Evolutionary conservation across 1,140 invertebrate genomes (phyloP).

Genomic region (Globodera rostochiensis): DNA sequence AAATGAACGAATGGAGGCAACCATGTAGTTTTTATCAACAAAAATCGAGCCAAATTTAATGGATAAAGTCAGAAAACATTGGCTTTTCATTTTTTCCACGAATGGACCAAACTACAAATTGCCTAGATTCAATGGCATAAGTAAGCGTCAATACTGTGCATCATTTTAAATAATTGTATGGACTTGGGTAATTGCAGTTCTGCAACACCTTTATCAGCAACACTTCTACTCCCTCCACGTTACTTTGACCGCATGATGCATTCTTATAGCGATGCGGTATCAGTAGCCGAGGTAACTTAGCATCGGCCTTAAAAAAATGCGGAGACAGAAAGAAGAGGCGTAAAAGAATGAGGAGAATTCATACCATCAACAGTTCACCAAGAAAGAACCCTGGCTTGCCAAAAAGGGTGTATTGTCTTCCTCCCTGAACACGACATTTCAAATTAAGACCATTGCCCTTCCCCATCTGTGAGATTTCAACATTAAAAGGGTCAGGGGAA

Average conservation of each 20-base stretch:
- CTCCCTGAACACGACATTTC: background rate
- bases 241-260: background rate
- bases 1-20: too few species aligned
- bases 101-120: background rate
- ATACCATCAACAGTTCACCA: slow-evolving; percentile 7
- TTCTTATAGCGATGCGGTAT: background rate
- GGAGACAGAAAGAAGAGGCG: too few species aligned
- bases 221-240: background rate
- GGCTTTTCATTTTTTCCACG: too few species aligned
- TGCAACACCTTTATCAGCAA: background rate
- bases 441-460: background rate
- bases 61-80: too few species aligned
- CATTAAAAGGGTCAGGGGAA: too few species aligned
- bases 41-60: too few species aligned
- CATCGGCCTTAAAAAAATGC: background rate
- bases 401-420: background rate
- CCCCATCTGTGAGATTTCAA: background rate
- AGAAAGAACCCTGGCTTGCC: background rate
- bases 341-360: background rate
- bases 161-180: background rate
- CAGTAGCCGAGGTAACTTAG: slow-evolving; percentile 7
- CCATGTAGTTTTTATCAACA: too few species aligned
- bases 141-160: background rate
- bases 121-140: background rate
- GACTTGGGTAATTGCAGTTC: background rate